Evolutionary conservation across 2,113 vertebrate genomes (phyloP).

Genomic region (Cephalopholis sonnerati): DNA sequence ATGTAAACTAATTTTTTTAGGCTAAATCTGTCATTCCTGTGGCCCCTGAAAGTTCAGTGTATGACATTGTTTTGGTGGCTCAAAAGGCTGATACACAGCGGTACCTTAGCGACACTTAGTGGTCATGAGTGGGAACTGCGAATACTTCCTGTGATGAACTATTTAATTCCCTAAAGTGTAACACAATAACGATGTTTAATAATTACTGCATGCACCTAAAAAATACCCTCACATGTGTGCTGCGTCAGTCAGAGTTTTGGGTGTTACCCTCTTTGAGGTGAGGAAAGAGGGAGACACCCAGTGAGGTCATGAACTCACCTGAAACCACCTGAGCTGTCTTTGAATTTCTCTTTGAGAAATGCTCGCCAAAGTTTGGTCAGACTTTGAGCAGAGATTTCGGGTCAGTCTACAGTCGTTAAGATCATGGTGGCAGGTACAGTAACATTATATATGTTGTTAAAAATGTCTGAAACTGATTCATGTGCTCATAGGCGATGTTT

Average conservation of each 20-base stretch:
- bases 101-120: conserved; percentile 35
- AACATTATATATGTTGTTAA: not conserved
- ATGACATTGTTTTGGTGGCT: not conserved
- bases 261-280: not conserved
- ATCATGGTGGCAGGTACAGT: conserved; percentile 70
- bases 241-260: too few relatives aligned
- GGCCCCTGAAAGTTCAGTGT: not conserved
- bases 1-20: too few relatives aligned
- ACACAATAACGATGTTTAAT: not conserved
- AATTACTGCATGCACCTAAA: too few relatives aligned
- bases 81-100: not conserved
- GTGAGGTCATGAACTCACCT: conserved; percentile 23
- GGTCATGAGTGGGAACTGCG: not conserved
- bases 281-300: not conserved
- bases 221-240: fast-evolving
- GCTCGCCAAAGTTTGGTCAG: conserved; percentile 64
- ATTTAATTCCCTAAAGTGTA: not conserved
- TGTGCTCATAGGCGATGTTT: not conserved
- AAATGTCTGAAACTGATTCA: fast-evolving
- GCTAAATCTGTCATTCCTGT: too few relatives aligned
- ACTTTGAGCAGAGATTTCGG: conserved; percentile 48
- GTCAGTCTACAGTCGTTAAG: conserved; percentile 36
- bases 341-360: conserved; percentile 25
- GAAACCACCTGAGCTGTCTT: conserved; percentile 18
- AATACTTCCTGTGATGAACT: not conserved